A percentile compares a stretch with the other conserved stretches of the same genome.
These are phyloP conservation scores for Cheumatopsyche charites DNA, from an alignment of 1,140 invertebrate genomes.

Conservation along the genomic window DNA sequence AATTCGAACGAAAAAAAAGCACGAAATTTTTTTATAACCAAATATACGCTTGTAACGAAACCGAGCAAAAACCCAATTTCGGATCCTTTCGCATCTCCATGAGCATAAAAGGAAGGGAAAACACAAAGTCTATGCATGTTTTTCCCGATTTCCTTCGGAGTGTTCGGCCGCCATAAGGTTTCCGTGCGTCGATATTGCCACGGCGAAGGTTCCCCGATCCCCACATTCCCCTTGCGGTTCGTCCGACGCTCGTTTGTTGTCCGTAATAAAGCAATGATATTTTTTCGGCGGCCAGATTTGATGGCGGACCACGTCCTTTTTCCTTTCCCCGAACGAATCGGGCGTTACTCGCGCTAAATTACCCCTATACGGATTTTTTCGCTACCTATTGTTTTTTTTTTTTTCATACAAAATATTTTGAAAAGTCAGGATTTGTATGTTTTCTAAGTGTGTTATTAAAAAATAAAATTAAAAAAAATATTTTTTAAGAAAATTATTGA, in stretches of 20 bases:
- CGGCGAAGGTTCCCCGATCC: constrained; percentile 3
- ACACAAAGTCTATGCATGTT: not conserved
- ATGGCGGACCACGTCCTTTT: constrained; percentile 7
- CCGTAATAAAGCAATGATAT: constrained; percentile 40
- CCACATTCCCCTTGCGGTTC: not conserved
- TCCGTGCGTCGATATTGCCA: constrained; percentile 1
- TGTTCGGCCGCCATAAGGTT: constrained; percentile 12
- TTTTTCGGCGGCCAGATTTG: constrained; percentile 27
- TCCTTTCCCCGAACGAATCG: not conserved
- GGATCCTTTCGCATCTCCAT: constrained; percentile 17
- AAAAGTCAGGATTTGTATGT: no score
- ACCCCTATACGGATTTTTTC: constrained; percentile 31
- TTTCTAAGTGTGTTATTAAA: no score
- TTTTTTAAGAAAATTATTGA: no score
- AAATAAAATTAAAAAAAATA: no score
- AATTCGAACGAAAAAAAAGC: no score
- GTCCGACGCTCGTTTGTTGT: constrained; percentile 7
- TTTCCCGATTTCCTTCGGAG: constrained; percentile 31
- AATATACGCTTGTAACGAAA: no score
- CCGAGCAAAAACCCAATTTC: constrained; percentile 27
- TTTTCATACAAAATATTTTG: no score
- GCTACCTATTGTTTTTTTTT: constrained; percentile 3
- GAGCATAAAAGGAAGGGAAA: constrained; percentile 1
- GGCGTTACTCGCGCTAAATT: constrained; percentile 32
- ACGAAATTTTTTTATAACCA: no score